Conservation (phyloP, 2,113 vertebrate species). For the Prionailurus bengalensis region DNA sequence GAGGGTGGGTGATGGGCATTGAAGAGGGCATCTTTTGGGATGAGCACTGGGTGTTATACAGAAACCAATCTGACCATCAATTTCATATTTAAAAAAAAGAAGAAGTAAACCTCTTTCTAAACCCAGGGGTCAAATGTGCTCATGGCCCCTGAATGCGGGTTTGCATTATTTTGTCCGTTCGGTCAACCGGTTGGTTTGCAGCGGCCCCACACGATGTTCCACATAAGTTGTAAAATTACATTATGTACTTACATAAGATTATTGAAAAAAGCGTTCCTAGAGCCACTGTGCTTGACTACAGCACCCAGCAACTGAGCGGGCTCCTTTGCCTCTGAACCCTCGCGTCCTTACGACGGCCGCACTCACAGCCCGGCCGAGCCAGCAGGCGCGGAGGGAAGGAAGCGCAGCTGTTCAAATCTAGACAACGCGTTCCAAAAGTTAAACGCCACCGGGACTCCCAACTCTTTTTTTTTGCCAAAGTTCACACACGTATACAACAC, state of each 20-base stretch:
- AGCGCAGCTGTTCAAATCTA: background rate
- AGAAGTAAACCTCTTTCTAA: conserved; percentile 39
- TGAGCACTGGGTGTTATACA: no score
- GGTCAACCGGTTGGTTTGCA: no score
- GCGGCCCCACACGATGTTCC: background rate
- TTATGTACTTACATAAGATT: background rate
- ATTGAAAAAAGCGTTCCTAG: background rate
- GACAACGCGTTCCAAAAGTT: background rate
- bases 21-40: no score
- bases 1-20: no score
- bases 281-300: background rate
- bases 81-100: no score
- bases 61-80: no score
- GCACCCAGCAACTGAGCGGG: background rate
- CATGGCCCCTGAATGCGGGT: background rate
- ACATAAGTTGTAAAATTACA: background rate
- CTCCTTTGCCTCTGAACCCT: background rate
- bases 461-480: background rate
- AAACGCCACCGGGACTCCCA: background rate
- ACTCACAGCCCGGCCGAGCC: background rate
- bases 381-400: background rate
- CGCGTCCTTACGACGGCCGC: fast-evolving
- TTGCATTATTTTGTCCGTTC: background rate
- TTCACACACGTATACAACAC: background rate
- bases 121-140: background rate